A percentile compares a stretch with the other conserved stretches of the same genome.
Evolutionary conservation across 64 coral and sea anemone species (phyloP).

Genomic region (Pocillopora verrucosa): DNA sequence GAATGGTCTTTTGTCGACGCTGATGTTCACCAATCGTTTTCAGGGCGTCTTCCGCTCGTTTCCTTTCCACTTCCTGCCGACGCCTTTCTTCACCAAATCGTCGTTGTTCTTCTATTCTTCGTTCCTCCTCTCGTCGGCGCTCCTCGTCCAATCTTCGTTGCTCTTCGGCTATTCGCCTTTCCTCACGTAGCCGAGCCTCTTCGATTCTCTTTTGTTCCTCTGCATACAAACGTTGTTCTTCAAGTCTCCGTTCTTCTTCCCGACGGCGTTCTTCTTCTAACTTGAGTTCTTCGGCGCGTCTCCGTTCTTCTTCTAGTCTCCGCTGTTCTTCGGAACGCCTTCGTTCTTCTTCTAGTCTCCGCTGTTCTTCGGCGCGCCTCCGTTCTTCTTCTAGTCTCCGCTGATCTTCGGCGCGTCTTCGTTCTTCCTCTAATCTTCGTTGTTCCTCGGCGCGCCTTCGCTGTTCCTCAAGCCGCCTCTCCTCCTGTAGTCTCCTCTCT

Average conservation of each 20-base stretch:
- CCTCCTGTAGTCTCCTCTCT: constrained; percentile 20
- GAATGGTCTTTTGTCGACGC: constrained; percentile 44
- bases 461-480: constrained; percentile 39
- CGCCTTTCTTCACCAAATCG: constrained; percentile 58
- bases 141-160: constrained; percentile 55
- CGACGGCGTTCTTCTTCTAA: constrained; percentile 54
- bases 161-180: constrained; percentile 53
- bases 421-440: constrained; percentile 51
- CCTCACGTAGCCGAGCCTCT: constrained; percentile 48
- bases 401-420: constrained; percentile 46
- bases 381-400: constrained; percentile 17
- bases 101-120: constrained; percentile 62
- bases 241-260: constrained; percentile 52
- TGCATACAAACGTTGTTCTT: constrained; percentile 37
- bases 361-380: constrained; percentile 51
- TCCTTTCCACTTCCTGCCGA: constrained; percentile 34
- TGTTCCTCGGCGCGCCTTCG: constrained; percentile 30
- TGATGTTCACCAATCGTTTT: constrained; percentile 70
- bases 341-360: constrained; percentile 14
- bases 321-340: constrained; percentile 49
- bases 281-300: constrained; percentile 33
- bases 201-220: constrained; percentile 65
- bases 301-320: constrained; percentile 62
- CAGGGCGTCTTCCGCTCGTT: constrained; percentile 38
- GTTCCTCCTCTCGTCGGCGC: constrained; percentile 59